phyloP scores from a whole-genome alignment of 1,140 invertebrate genomes.

The Micrasema minimum region DNA sequence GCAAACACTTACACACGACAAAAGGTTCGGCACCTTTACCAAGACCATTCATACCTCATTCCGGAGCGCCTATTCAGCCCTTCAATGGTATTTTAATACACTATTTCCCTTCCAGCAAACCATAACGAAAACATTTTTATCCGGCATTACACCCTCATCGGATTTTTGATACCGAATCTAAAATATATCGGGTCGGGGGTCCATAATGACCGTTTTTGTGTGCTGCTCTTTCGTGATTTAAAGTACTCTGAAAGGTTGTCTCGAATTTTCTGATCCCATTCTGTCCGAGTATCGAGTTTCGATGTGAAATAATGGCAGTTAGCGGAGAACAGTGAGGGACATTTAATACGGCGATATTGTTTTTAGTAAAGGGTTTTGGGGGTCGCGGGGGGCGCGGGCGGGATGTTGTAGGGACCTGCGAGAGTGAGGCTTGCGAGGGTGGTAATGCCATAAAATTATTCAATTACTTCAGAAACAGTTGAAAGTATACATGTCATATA shows the following conservation, averaged over 20 bases:
- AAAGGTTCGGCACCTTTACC: constrained; percentile 41
- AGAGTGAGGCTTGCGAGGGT: not conserved
- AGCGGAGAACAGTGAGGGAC: constrained; percentile 15
- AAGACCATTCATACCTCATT: constrained; percentile 18
- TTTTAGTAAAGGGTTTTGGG: constrained; percentile 30
- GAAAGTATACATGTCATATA: too few species aligned
- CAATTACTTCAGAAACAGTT: too few species aligned
- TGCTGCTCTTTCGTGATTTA: constrained; percentile 19
- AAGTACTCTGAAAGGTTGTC: constrained; percentile 10
- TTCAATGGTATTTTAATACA: constrained; percentile 44
- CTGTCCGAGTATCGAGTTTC: constrained; percentile 40
- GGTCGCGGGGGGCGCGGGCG: not conserved
- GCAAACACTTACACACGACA: constrained; percentile 44
- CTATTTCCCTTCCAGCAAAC: constrained; percentile 41
- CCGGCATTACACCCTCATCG: constrained; percentile 24
- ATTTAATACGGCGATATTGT: constrained; percentile 46
- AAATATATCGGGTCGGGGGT: not conserved
- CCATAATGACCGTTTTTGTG: constrained; percentile 12
- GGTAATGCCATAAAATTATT: constrained; percentile 14
- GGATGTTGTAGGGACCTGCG: not conserved
- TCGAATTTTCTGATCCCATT: constrained; percentile 22
- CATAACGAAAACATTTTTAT: constrained; percentile 34
- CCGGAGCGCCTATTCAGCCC: constrained; percentile 35
- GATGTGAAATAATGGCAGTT: constrained; percentile 42
- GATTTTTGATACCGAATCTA: constrained; percentile 7